Evolutionary conservation across 1,140 invertebrate species (phyloP), one percentile per base, ranked within the genome.

Genomic region (Procambarus virginalis): DNA sequence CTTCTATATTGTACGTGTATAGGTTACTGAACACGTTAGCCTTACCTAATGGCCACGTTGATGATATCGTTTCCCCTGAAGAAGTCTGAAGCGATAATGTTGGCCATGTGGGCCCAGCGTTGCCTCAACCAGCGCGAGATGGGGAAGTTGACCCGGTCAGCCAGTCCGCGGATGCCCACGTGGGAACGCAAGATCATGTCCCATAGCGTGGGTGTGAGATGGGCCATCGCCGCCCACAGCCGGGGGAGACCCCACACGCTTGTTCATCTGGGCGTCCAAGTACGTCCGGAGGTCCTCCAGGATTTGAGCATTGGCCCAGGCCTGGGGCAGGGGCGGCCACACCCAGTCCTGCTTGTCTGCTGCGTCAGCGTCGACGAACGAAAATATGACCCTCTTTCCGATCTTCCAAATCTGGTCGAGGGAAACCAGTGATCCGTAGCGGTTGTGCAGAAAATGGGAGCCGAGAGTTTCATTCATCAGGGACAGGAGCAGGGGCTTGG

Each of bases 151-250:
- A 96, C 86, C 6, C 93, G 94, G 92, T 97, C 95, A 0, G 97
- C 96, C 93, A 97, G 95, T 45, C 95, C 95, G 34, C 97, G 94
- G 22, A 97, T 93, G 10, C 96, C 96, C 9, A 95, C 93, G 81
- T 92, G 95, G 20, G 94, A 94, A 6, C 94, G 93, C 77, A 97
- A 95, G 10, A 97, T 93, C 68, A 97, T 94, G 86, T 97, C 96
- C 60, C 96, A 93, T 0, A 96, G 94, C 22, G 94, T 95, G 2
- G 97, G 96, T 0, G 97, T 97, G 49, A 97, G 94, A 93, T 97
- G 96, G 0, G 96, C 96, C 97, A 97, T 97, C 2, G 96, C 95
- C 0, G 97, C 96, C 95, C 96, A 96, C 48, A 96, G 93, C 1
- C 95, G 78, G 94, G 94, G 45, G 45, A 93, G 94, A 91, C 82